phyloP scores from a whole-genome alignment of 2,888 invertebrate genomes.

The Acleris holmiana region DNA sequence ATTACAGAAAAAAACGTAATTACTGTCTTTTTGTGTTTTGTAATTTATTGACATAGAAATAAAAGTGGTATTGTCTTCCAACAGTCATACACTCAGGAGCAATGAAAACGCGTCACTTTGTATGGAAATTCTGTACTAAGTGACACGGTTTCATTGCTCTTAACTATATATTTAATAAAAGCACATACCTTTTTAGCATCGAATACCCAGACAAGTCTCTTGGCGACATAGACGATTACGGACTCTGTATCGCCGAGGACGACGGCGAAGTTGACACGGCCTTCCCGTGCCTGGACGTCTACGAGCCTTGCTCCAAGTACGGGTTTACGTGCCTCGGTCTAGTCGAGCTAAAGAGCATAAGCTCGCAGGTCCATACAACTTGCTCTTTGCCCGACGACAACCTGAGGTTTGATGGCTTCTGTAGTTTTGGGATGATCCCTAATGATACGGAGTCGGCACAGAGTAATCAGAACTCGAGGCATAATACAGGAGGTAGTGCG shows the following conservation, averaged over 20 bases:
- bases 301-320: constrained; percentile 96
- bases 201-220: constrained; percentile 86
- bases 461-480: constrained; percentile 68
- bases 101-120: too few species aligned
- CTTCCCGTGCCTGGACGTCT: constrained; percentile 94
- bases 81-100: too few species aligned
- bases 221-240: constrained; percentile 89
- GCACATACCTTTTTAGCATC: constrained; percentile 76
- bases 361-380: constrained; percentile 54
- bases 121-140: too few species aligned
- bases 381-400: constrained; percentile 68
- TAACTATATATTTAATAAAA: too few species aligned
- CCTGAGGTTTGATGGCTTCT: constrained; percentile 47
- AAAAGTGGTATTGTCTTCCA: too few species aligned
- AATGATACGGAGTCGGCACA: constrained; percentile 66
- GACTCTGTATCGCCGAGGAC: constrained; percentile 97
- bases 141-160: too few species aligned
- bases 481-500: constrained; percentile 74
- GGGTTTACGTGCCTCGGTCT: constrained; percentile 95
- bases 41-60: too few species aligned
- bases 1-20: too few species aligned
- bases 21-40: too few species aligned
- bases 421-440: constrained; percentile 66
- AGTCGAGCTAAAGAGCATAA: constrained; percentile 87
- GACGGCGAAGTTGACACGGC: constrained; percentile 97